These are phyloP conservation scores for Philereme vetulata DNA, from an alignment of 2,888 invertebrate genomes.

Conservation along the genomic window DNA sequence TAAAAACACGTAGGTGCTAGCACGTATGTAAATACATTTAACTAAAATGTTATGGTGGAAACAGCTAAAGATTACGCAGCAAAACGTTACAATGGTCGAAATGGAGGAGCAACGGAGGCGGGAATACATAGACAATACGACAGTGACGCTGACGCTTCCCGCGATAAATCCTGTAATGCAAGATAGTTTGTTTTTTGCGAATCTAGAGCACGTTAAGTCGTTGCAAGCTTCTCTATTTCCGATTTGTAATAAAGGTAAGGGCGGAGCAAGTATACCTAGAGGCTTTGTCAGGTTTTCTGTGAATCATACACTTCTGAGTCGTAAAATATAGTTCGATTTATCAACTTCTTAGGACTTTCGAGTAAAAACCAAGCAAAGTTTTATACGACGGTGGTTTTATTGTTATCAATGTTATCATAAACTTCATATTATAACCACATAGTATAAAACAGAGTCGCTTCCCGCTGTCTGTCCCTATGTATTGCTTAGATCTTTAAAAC, in stretches of 20 bases:
- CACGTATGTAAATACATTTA: constrained; percentile 47
- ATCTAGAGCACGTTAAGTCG: constrained; percentile 84
- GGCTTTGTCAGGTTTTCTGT: too few species aligned
- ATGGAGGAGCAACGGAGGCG: constrained; percentile 67
- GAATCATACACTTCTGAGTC: neutral
- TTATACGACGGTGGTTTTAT: constrained; percentile 3
- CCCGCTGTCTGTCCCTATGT: too few species aligned
- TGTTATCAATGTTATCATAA: neutral
- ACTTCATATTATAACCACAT: constrained; percentile 9
- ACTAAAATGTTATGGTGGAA: constrained; percentile 81
- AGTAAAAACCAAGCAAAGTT: constrained; percentile 12
- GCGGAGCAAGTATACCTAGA: neutral
- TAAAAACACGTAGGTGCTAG: constrained; percentile 51
- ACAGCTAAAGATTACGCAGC: constrained; percentile 69
- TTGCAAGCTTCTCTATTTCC: constrained; percentile 88
- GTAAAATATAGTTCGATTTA: neutral
- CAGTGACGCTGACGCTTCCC: constrained; percentile 67
- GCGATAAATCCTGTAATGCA: constrained; percentile 67
- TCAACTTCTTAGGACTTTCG: neutral
- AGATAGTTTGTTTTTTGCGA: constrained; percentile 71
- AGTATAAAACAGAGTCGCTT: too few species aligned
- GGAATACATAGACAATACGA: constrained; percentile 65
- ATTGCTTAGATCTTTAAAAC: too few species aligned
- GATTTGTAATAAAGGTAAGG: constrained; percentile 79
- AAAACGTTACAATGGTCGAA: constrained; percentile 70